Percentiles rank a stretch among this genome's conserved stretches.
These are phyloP conservation scores for Raja brachyura DNA, from an alignment of 2,113 vertebrate genomes.

Conservation along the genomic window DNA sequence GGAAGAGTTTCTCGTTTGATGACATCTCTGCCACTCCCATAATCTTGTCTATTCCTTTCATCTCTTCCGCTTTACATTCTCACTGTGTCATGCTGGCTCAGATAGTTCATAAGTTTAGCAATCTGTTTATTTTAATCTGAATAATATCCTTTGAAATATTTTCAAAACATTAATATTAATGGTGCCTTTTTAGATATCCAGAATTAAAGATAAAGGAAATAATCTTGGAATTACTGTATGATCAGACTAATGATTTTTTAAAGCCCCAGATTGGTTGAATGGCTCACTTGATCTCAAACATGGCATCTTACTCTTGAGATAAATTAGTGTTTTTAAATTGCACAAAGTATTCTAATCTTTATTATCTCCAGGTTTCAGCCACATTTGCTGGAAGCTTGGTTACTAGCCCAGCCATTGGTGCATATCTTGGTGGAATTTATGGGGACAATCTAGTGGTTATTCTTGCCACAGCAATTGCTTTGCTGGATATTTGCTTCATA, in stretches of 20 bases:
- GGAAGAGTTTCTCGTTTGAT: not conserved
- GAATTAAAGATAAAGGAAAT: not conserved
- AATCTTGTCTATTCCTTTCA: too few relatives aligned
- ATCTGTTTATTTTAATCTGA: not conserved
- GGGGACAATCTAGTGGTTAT: constrained; percentile 79
- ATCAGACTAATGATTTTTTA: not conserved
- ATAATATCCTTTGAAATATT: not conserved
- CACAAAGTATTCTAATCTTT: not conserved
- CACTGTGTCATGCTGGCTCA: too few relatives aligned
- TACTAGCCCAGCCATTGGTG: constrained; percentile 77
- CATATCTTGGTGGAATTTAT: constrained; percentile 71
- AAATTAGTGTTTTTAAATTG: not conserved
- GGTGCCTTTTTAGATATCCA: not conserved
- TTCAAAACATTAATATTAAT: not conserved
- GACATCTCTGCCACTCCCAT: not conserved
- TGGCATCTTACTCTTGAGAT: not conserved
- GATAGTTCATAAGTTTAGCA: not conserved
- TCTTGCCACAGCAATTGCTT: constrained; percentile 71
- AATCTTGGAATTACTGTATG: not conserved
- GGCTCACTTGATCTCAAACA: not conserved
- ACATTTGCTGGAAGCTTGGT: constrained; percentile 79
- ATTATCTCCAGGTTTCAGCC: constrained; percentile 65
- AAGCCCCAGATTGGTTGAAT: not conserved
- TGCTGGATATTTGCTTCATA: constrained; percentile 79
- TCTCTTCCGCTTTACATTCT: not conserved